These are phyloP conservation scores for Oceanites oceanicus DNA, from an alignment of 2,113 vertebrate genomes.

Conservation along the genomic window DNA sequence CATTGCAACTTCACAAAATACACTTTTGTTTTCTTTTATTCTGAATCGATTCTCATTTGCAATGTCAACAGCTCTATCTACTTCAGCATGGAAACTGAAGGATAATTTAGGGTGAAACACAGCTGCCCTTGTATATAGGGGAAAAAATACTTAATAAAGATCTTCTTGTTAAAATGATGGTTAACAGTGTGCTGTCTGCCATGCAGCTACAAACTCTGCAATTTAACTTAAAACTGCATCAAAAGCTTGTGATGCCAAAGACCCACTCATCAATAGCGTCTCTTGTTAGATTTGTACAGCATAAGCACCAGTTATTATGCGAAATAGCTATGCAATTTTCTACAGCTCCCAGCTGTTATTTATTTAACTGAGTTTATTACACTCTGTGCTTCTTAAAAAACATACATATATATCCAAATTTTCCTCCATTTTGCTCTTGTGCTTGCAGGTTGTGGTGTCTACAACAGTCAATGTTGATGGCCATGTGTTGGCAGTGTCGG, in stretches of 20 bases:
- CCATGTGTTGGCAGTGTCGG: constrained; percentile 94
- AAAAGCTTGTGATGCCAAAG: constrained; percentile 78
- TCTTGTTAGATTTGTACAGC: constrained; percentile 80
- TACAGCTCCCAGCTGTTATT: constrained; percentile 81
- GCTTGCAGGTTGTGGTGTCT: constrained; percentile 92
- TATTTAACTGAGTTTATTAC: constrained; percentile 80
- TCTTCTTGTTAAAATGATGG: constrained; percentile 81
- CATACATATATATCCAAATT: constrained; percentile 33
- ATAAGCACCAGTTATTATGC: constrained; percentile 81
- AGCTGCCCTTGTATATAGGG: constrained; percentile 69
- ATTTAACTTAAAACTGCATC: constrained; percentile 83
- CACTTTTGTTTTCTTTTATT: constrained; percentile 58
- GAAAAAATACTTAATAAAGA: constrained; percentile 80
- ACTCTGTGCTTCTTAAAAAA: constrained; percentile 45
- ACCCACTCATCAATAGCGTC: constrained; percentile 79
- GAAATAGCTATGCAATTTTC: constrained; percentile 82
- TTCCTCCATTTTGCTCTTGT: constrained; percentile 58
- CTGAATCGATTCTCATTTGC: constrained; percentile 67
- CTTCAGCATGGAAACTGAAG: constrained; percentile 68
- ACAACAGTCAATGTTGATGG: constrained; percentile 97
- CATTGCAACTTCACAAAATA: background rate
- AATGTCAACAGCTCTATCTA: constrained; percentile 76
- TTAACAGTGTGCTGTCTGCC: constrained; percentile 76
- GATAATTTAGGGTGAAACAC: constrained; percentile 80
- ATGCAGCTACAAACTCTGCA: constrained; percentile 77